phyloP scores from a whole-genome alignment of 2,797 vertebrate genomes.

The Epinephelus awoara region DNA sequence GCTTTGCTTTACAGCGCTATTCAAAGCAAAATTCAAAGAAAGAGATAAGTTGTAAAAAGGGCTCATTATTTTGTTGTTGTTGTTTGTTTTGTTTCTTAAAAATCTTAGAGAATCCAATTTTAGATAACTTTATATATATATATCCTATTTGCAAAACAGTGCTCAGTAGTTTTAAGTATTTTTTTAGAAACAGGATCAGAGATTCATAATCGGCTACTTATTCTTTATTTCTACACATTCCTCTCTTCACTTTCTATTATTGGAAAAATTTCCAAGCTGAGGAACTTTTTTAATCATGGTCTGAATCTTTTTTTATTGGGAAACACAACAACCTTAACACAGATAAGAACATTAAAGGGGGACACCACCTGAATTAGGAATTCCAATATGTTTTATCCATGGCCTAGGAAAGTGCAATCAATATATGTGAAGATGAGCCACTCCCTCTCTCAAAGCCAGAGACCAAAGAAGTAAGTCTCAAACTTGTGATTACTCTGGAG shows the following conservation, averaged over 20 bases:
- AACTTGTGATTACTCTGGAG: no score
- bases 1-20: slow-evolving; percentile 21
- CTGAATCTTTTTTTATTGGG: neutral
- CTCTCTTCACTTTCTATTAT: neutral
- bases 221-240: neutral
- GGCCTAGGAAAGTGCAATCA: no score
- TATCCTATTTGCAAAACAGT: neutral
- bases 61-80: neutral
- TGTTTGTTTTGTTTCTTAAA: no score
- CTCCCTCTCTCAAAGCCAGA: no score
- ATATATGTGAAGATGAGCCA: no score
- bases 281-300: neutral
- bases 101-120: neutral
- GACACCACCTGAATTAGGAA: no score
- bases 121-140: neutral
- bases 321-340: neutral
- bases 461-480: no score
- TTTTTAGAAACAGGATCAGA: neutral
- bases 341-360: no score
- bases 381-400: no score
- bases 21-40: neutral
- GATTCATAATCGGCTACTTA: neutral
- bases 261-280: neutral
- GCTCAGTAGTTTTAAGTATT: neutral
- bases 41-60: neutral